Percentiles rank a stretch among this genome's conserved stretches.
Conservation (phyloP, 2,113 vertebrate genomes). For the Calidris pygmaea region DNA sequence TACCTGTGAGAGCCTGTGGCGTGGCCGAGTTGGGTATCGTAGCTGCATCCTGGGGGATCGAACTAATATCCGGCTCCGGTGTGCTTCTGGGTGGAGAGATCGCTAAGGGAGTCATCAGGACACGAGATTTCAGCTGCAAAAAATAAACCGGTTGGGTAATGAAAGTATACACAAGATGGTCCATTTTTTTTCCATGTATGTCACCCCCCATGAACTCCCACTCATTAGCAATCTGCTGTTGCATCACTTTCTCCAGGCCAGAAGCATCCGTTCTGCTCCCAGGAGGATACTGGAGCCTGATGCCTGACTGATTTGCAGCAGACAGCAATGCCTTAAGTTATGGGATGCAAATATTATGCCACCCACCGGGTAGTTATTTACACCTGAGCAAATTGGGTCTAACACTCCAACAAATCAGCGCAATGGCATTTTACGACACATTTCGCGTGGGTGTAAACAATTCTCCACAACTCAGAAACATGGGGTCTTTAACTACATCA, state of each 20-base stretch:
- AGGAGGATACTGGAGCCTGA: neutral
- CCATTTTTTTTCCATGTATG: neutral
- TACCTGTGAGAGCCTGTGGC: slow-evolving; percentile 91
- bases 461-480: neutral
- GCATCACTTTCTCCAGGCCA: neutral
- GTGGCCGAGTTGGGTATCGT: slow-evolving; percentile 84
- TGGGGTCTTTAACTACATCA: neutral
- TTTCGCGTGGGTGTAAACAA: slow-evolving; percentile 39
- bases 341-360: slow-evolving; percentile 52
- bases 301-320: slow-evolving; percentile 35
- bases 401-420: slow-evolving; percentile 20
- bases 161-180: neutral
- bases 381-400: slow-evolving; percentile 48
- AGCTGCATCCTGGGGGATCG: slow-evolving; percentile 91
- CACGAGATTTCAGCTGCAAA: slow-evolving; percentile 88
- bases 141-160: slow-evolving; percentile 32
- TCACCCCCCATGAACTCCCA: slow-evolving; percentile 3
- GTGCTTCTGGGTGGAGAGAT: slow-evolving; percentile 89
- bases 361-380: slow-evolving; percentile 52
- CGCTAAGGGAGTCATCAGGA: slow-evolving; percentile 88
- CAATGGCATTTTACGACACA: slow-evolving; percentile 21
- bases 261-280: neutral
- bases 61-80: slow-evolving; percentile 90
- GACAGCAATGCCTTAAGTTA: neutral
- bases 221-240: slow-evolving; percentile 16